Base-by-base conservation (phyloP, 2,113 vertebrate genomes). In the Vimba vimba region DNA sequence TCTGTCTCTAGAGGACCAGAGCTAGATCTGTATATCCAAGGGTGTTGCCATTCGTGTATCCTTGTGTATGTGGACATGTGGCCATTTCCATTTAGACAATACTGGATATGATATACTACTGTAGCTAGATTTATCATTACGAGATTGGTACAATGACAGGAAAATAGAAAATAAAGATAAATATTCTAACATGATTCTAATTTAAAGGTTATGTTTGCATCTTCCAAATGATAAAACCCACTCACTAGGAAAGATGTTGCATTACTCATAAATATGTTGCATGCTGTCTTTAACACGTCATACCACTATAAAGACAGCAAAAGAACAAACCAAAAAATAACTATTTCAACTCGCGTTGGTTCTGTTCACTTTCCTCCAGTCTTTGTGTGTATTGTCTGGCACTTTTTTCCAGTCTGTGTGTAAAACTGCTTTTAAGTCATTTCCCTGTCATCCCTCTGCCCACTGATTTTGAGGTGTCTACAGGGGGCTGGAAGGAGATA, bases 391-490 rank as follows among this genome's bases (percentile, higher is more conserved):
- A 47, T 79, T 82, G 75, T 50, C 73, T 82, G 73, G 21, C 62
- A 36, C 78, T 85, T 85, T 88, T 36, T 50, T 27, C 12, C 73
- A 21, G 27, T 55, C 59, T 60, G 36, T 77, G 68, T 59, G 59
- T 82, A 59, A 59, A 45, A 69, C 59, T 66, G 50, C 79, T 84
- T 86, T 86, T 86, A 73, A 79, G 77, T 84, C 36, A 62, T 80
- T 82, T 74, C 59, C 25, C 27, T 86, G 68, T 86, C 68, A 79
- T 71, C 69, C 82, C 79, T 52, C 36, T 86, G 33, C 47, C 75
- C 78, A 13, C 82, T 57, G 36, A 81, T 84, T 81, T 82, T 59
- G 75, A 62, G 79, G 66, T 82, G 78, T 84, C 73, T 88, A 47
- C 43, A 52, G 76, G 74, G 87, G 21, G 33, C 81, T 80, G 81